Evolutionary conservation across 2,797 vertebrate species (phyloP).

Genomic region (Smutsia gigantea): DNA sequence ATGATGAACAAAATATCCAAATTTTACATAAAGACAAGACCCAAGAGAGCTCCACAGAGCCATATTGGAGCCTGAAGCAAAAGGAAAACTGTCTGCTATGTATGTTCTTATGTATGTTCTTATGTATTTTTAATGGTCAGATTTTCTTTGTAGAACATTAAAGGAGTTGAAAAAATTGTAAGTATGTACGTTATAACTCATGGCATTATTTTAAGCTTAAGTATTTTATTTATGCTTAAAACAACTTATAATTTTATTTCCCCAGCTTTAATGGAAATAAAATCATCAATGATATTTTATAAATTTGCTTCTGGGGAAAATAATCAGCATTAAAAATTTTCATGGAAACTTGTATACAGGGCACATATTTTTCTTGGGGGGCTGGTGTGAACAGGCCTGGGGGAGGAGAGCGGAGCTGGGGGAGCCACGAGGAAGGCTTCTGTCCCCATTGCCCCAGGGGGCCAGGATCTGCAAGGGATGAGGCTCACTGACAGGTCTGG

Average conservation of each 20-base stretch:
- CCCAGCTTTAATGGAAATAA: background rate
- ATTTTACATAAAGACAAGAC: background rate
- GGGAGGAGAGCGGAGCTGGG: background rate
- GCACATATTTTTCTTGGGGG: background rate
- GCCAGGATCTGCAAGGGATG: background rate
- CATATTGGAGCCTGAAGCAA: background rate
- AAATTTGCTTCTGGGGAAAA: slow-evolving; percentile 7
- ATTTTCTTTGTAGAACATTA: background rate
- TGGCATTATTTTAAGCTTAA: slow-evolving; percentile 21
- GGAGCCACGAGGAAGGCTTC: background rate
- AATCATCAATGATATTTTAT: slow-evolving; percentile 19
- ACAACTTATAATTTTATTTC: slow-evolving; percentile 18
- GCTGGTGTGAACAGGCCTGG: background rate
- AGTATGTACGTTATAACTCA: background rate
- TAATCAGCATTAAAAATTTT: background rate
- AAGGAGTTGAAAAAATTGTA: background rate
- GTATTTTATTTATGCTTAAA: slow-evolving; percentile 8
- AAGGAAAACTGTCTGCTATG: background rate
- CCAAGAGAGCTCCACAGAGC: background rate
- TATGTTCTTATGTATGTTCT: background rate
- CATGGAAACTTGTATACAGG: background rate
- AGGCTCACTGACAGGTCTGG: background rate
- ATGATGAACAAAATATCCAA: slow-evolving; percentile 20
- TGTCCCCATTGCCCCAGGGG: background rate
- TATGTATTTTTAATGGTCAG: background rate